phyloP scores from a whole-genome alignment of 2,113 vertebrate genomes.

The Ahaetulla prasina region DNA sequence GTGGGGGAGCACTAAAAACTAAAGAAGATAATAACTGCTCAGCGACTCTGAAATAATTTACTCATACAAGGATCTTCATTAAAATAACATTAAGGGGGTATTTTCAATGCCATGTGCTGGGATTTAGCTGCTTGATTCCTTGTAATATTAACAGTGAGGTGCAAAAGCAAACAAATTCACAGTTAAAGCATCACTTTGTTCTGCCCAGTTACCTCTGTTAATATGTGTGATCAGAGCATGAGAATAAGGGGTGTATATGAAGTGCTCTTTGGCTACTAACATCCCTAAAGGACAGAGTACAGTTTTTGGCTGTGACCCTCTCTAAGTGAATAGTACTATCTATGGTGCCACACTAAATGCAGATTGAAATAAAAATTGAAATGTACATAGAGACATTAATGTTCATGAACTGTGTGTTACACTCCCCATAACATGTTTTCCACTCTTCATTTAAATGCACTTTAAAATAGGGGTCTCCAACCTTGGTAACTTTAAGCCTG shows the following conservation, averaged over 20 bases:
- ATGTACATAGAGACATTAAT: background rate
- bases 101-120: conserved; percentile 48
- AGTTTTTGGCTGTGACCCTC: background rate
- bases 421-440: background rate
- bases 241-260: conserved; percentile 6
- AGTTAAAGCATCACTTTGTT: conserved; percentile 31
- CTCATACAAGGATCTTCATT: conserved; percentile 64
- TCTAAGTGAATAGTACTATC: background rate
- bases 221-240: conserved; percentile 25
- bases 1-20: conserved; percentile 49
- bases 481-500: no score
- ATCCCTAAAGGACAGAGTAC: conserved; percentile 22
- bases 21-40: conserved; percentile 58
- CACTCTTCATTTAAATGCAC: background rate
- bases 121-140: conserved; percentile 46
- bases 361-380: background rate
- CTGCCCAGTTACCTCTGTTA: conserved; percentile 39
- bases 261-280: conserved; percentile 16
- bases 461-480: no score
- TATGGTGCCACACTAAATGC: background rate
- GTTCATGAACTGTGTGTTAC: background rate
- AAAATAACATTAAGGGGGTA: conserved; percentile 60
- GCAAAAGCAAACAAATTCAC: conserved; percentile 40
- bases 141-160: conserved; percentile 49
- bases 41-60: conserved; percentile 60